These are phyloP conservation scores for Eurytoma californica DNA, from an alignment of 2,888 invertebrate genomes.

Conservation along the genomic window DNA sequence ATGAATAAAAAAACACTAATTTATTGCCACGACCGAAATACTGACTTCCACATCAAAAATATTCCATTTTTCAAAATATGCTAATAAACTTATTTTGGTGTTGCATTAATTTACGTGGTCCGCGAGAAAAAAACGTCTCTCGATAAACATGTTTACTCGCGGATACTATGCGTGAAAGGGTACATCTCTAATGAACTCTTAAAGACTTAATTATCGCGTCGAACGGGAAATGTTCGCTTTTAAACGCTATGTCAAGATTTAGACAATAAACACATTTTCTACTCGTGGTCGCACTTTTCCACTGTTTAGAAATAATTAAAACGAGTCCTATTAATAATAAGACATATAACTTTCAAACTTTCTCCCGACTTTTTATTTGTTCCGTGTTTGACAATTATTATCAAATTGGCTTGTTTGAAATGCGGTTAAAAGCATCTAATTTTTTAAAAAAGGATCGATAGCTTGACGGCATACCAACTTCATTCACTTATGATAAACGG, in stretches of 20 bases:
- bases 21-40: slow-evolving; percentile 3
- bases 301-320: slow-evolving; percentile 37
- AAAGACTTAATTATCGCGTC: slow-evolving; percentile 21
- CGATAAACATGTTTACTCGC: slow-evolving; percentile 10
- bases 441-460: background rate
- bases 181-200: slow-evolving; percentile 20
- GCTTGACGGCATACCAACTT: background rate
- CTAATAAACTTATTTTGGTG: slow-evolving; percentile 3
- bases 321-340: slow-evolving; percentile 31
- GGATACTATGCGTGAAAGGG: slow-evolving; percentile 2
- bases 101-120: background rate
- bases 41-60: background rate
- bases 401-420: background rate
- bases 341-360: slow-evolving; percentile 28
- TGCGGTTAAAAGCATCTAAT: background rate
- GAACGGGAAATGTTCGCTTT: slow-evolving; percentile 33
- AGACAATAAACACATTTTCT: slow-evolving; percentile 37
- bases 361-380: slow-evolving; percentile 19
- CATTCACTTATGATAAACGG: background rate
- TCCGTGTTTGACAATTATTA: slow-evolving; percentile 11
- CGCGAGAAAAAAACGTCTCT: slow-evolving; percentile 10
- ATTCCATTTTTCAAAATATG: background rate
- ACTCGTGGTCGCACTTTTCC: slow-evolving; percentile 33
- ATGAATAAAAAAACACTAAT: slow-evolving; percentile 16
- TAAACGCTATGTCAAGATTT: background rate